Evolutionary conservation across 2,888 invertebrate genomes (phyloP).

Genomic region (Cryptocheilus praepositus): DNA sequence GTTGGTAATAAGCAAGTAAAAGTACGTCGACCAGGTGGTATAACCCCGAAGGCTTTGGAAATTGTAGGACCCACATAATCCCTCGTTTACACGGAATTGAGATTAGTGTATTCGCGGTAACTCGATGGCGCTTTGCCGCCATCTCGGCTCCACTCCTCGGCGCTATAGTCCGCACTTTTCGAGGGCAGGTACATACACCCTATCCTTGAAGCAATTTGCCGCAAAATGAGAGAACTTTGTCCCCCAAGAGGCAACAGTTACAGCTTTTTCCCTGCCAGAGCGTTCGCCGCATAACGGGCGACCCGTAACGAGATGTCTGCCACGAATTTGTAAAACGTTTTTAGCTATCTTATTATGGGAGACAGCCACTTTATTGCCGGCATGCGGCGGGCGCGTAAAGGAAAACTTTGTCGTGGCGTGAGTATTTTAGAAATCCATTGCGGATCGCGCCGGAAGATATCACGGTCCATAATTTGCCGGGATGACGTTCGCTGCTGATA

Average conservation of each 20-base stretch:
- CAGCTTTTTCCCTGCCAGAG: conserved; percentile 13
- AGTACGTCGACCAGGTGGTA: conserved; percentile 23
- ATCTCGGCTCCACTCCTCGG: conserved; percentile 1
- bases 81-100: conserved; percentile 48
- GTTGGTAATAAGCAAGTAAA: conserved; percentile 36
- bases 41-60: conserved; percentile 28
- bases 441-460: too few species aligned
- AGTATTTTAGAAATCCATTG: too few species aligned
- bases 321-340: conserved; percentile 9
- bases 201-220: conserved; percentile 25
- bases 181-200: not conserved
- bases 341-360: not conserved
- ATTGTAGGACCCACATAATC: conserved; percentile 48
- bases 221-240: conserved; percentile 36
- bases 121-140: conserved; percentile 17
- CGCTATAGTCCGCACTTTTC: not conserved
- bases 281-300: conserved; percentile 1
- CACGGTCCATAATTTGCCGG: too few species aligned
- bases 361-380: too few species aligned
- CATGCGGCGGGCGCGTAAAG: not conserved
- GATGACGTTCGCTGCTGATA: too few species aligned
- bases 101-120: conserved; percentile 46
- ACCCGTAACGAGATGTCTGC: conserved; percentile 12
- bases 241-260: conserved; percentile 17
- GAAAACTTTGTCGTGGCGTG: not conserved